A percentile compares a stretch with the other conserved stretches of the same genome.
Evolutionary conservation across 2,888 invertebrate species (phyloP).

Genomic region (Drosophila tanythrix): DNA sequence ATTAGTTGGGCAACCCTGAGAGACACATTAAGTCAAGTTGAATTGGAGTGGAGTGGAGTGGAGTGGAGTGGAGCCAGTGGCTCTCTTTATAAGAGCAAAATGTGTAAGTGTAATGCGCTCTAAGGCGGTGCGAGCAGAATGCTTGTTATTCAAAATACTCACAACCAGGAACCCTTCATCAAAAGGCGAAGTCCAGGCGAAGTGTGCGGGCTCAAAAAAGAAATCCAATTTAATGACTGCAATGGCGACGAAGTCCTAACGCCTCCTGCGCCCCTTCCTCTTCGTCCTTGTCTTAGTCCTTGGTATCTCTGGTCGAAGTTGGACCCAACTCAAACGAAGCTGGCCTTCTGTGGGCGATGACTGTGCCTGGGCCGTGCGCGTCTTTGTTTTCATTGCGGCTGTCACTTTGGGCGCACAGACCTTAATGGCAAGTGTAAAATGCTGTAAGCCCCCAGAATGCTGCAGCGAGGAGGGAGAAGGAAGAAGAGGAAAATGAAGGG

Average conservation of each 20-base stretch:
- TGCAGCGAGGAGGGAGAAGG: constrained; percentile 8
- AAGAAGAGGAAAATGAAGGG: constrained; percentile 4
- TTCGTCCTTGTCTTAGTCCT: background rate
- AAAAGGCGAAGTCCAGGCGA: constrained; percentile 23
- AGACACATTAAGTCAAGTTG: constrained; percentile 11
- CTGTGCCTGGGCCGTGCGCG: constrained; percentile 63
- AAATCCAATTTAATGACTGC: constrained; percentile 81
- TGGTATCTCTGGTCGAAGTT: constrained; percentile 17
- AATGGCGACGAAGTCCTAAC: constrained; percentile 34
- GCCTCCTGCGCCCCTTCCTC: background rate
- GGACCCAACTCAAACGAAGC: constrained; percentile 63
- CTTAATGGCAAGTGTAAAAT: constrained; percentile 82
- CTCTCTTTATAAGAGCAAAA: constrained; percentile 5
- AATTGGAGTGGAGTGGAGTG: constrained; percentile 3
- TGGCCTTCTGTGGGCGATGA: constrained; percentile 55
- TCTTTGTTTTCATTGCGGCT: constrained; percentile 82
- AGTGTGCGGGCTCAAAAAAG: constrained; percentile 53
- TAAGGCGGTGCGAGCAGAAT: constrained; percentile 26
- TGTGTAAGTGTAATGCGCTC: constrained; percentile 35
- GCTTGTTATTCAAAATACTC: constrained; percentile 69
- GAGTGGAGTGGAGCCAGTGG: background rate
- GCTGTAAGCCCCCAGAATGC: constrained; percentile 68
- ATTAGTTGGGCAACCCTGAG: constrained; percentile 20
- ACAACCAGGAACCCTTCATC: constrained; percentile 55
- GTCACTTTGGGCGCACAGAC: constrained; percentile 75